phyloP scores from a whole-genome alignment of 2,113 vertebrate genomes.

The Acanthisitta chloris region DNA sequence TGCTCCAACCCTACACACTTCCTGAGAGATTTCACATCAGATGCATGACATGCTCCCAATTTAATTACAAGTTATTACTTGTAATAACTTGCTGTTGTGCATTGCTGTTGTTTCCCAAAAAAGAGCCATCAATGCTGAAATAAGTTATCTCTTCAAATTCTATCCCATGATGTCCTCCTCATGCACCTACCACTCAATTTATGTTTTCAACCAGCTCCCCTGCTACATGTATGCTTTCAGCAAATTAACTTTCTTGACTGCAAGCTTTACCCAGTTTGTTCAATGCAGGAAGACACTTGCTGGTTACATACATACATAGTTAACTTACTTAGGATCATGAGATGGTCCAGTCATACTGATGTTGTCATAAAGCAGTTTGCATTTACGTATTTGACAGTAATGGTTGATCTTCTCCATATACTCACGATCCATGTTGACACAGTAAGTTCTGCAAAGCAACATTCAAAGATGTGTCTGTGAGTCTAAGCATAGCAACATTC shows the following conservation, averaged over 20 bases:
- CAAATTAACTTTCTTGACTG: background rate
- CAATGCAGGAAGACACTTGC: background rate
- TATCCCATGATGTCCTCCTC: background rate
- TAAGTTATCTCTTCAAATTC: background rate
- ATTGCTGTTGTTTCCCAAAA: background rate
- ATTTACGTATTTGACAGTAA: background rate
- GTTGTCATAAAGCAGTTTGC: fast-evolving
- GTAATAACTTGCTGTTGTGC: too few relatives aligned
- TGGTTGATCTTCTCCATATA: slow-evolving; percentile 36
- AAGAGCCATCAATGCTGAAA: background rate
- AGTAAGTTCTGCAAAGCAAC: background rate
- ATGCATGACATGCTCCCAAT: background rate
- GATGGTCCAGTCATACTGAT: background rate
- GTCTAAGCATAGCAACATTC: background rate
- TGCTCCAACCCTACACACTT: background rate
- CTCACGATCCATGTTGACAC: background rate
- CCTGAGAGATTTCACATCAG: background rate
- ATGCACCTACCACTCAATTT: background rate
- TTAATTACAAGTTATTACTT: background rate
- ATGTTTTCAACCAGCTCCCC: background rate
- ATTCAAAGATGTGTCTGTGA: background rate
- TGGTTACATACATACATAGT: background rate
- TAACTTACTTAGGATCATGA: slow-evolving; percentile 63
- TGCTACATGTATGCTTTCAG: background rate
- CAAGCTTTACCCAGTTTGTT: background rate